Base-by-base conservation (phyloP, 2,797 vertebrate genomes). In the Silurus lanzhouensis region DNA sequence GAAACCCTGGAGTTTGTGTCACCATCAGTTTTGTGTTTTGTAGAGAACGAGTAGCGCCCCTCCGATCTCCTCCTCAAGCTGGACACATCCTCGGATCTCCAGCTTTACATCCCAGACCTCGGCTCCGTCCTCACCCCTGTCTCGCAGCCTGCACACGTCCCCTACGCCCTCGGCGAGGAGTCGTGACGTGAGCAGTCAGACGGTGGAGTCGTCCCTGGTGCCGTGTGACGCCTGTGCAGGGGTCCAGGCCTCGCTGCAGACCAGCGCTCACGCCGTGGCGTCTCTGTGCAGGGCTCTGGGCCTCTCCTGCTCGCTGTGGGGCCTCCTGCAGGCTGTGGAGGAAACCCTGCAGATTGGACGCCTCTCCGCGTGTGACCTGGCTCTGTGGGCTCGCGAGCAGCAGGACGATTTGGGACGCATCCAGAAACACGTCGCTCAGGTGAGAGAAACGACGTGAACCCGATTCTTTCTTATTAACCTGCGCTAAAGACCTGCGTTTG, bases 301-400 rank as follows among this genome's bases (percentile, higher is more conserved):
- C 82, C 92, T 99, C 89, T 96, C 97, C 58, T 99, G 96, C 0
- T 96, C 97, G 44, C 94, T 99, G 64, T 91, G 94, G 92, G 94
- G 88, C 27, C 95, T 98, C 83, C 92, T 95, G 83, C 93, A 87
- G 55, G 91, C 91, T 44, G 88, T 96, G 55, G 93, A 94, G 79
- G 95, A 96, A 22, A 91, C 88, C 0, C 13, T 93, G 20, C 94
- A 94, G 38, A 87, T 89, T 25, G 94, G 91, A 71, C 92, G 86
- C 0, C 94, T 99, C 90, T 95, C 96, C 0, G 92, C 94, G 0
- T 83, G 61, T 0, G 97, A 98, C 1, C 6, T 98, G 67, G 84
- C 91, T 68, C 97, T 94, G 90, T 99, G 97, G 97, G 95, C 95
- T 13, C 88, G 88, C 0, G 97, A 98, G 91, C 97, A 98, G 91